Conservation (phyloP, 2,888 invertebrate species). For the Polietes domitor region DNA sequence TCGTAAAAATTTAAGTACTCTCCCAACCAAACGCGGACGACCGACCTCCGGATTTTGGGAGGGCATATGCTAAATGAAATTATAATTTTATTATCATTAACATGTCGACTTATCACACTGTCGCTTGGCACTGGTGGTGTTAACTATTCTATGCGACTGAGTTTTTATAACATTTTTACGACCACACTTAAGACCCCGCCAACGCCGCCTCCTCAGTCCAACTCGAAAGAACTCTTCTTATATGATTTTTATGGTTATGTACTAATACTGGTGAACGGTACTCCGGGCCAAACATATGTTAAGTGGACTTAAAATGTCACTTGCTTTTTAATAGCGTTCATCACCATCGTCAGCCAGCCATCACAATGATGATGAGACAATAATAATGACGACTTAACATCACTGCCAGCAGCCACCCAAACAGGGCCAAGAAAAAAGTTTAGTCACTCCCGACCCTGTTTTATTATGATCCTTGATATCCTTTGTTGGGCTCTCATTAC, state of each 20-base stretch:
- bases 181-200: slow-evolving; percentile 66
- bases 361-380: slow-evolving; percentile 31
- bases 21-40: slow-evolving; percentile 14
- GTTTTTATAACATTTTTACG: slow-evolving; percentile 71
- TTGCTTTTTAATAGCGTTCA: slow-evolving; percentile 53
- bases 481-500: slow-evolving; percentile 36
- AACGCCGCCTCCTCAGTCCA: no score
- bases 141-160: slow-evolving; percentile 68
- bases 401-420: background rate
- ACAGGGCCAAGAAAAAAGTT: slow-evolving; percentile 34
- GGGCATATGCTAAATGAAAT: slow-evolving; percentile 73
- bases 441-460: slow-evolving; percentile 1
- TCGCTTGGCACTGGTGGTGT: slow-evolving; percentile 34
- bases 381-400: slow-evolving; percentile 55
- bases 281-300: slow-evolving; percentile 53
- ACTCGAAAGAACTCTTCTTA: background rate
- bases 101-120: slow-evolving; percentile 68
- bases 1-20: slow-evolving; percentile 65
- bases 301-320: slow-evolving; percentile 66
- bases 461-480: slow-evolving; percentile 57
- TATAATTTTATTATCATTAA: slow-evolving; percentile 79
- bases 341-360: background rate
- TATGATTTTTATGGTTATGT: slow-evolving; percentile 11
- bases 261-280: background rate
- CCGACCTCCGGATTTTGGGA: background rate